Evolutionary conservation across 2,797 vertebrate genomes (phyloP).

Genomic region (Amazonetta brasiliensis): DNA sequence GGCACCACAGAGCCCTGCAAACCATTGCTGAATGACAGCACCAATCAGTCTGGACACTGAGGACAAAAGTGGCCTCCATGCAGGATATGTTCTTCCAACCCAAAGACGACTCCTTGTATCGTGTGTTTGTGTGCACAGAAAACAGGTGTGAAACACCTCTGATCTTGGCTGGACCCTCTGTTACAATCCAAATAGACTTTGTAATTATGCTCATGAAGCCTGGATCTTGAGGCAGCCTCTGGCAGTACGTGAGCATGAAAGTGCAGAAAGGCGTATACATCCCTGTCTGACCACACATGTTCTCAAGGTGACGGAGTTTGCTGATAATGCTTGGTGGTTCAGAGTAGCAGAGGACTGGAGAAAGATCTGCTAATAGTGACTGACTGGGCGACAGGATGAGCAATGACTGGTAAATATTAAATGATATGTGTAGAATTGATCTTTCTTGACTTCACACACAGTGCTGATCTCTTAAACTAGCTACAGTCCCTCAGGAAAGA

Average conservation of each 20-base stretch:
- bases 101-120: rapidly evolving
- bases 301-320: neutral
- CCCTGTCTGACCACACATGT: neutral
- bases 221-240: neutral
- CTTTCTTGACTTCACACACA: neutral
- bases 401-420: neutral
- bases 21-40: neutral
- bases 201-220: neutral
- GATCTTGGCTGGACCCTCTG: neutral
- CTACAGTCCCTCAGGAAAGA: neutral
- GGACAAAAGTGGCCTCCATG: neutral
- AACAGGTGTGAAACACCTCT: neutral
- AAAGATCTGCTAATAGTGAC: neutral
- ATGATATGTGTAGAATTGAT: neutral
- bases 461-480: neutral
- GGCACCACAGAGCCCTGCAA: neutral
- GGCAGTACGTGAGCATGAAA: neutral
- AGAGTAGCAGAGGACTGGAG: neutral
- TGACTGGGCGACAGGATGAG: neutral
- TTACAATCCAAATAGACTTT: neutral
- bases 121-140: neutral
- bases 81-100: neutral
- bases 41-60: rapidly evolving
- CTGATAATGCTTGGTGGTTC: neutral
- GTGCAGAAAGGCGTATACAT: neutral